phyloP scores from a whole-genome alignment of 2,797 vertebrate species.

The Menidia menidia region DNA sequence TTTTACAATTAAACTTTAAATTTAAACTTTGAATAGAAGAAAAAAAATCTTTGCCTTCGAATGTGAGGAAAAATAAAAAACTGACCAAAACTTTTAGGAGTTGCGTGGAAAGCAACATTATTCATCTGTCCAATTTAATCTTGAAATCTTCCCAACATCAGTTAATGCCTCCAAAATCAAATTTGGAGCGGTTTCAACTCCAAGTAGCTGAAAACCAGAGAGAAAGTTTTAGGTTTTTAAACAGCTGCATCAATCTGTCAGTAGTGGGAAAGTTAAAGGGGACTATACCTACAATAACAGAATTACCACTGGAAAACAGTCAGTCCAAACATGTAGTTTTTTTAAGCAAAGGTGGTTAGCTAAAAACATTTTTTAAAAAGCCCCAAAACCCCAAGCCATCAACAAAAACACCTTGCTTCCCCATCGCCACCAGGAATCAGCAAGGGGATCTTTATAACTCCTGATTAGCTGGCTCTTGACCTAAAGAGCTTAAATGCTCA shows the following conservation, averaged over 20 bases:
- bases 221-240: too few species aligned
- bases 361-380: too few species aligned
- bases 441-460: neutral
- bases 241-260: too few species aligned
- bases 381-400: neutral
- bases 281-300: too few species aligned
- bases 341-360: too few species aligned
- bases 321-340: too few species aligned
- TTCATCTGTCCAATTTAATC: too few species aligned
- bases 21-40: too few species aligned
- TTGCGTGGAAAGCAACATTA: neutral
- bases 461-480: constrained; percentile 4
- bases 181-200: neutral
- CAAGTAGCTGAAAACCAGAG: neutral
- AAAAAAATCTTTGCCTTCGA: too few species aligned
- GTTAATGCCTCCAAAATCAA: neutral
- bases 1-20: too few species aligned
- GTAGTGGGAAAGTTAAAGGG: too few species aligned
- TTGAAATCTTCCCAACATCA: neutral
- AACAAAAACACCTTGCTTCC: neutral
- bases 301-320: neutral
- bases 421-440: neutral
- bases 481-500: constrained; percentile 25
- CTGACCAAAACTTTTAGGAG: neutral
- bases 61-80: neutral